Conservation (phyloP, 1,140 invertebrate genomes). For the Aleiodes sp. region DNA sequence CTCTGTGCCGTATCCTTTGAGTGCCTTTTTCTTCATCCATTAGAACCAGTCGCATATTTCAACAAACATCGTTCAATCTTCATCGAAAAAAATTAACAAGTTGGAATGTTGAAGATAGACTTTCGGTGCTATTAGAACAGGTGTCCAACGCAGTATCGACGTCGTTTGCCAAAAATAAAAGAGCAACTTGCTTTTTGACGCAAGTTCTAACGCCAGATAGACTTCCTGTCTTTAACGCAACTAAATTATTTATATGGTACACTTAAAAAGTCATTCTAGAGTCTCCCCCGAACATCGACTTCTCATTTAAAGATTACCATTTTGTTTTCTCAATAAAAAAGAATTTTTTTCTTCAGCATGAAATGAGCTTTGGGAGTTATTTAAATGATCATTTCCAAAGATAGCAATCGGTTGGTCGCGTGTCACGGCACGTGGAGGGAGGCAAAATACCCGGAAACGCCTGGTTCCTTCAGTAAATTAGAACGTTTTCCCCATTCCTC, state of each 20-base stretch:
- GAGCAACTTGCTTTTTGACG: constrained; percentile 24
- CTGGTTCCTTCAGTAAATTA: constrained; percentile 49
- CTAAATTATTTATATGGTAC: constrained; percentile 3
- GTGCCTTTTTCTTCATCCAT: not conserved
- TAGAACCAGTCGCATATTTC: not conserved
- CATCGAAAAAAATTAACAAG: too few relatives aligned
- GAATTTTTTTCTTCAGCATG: not conserved
- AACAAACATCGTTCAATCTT: not conserved
- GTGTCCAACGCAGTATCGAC: constrained; percentile 20
- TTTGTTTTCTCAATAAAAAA: not conserved
- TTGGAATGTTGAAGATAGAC: too few relatives aligned
- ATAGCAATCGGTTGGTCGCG: constrained; percentile 1
- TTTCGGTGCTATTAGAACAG: constrained; percentile 21
- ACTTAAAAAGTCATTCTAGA: too few relatives aligned
- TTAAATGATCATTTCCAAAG: not conserved
- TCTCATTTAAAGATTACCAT: not conserved
- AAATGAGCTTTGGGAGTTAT: not conserved
- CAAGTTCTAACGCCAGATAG: constrained; percentile 6
- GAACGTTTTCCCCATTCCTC: constrained; percentile 29
- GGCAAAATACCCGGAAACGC: constrained; percentile 51
- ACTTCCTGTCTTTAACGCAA: not conserved
- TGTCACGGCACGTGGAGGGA: constrained; percentile 17
- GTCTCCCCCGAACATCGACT: not conserved
- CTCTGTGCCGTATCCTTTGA: not conserved
- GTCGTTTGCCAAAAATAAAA: constrained; percentile 20